phyloP scores from a whole-genome alignment of 2,113 vertebrate species.

The Theristicus caerulescens region DNA sequence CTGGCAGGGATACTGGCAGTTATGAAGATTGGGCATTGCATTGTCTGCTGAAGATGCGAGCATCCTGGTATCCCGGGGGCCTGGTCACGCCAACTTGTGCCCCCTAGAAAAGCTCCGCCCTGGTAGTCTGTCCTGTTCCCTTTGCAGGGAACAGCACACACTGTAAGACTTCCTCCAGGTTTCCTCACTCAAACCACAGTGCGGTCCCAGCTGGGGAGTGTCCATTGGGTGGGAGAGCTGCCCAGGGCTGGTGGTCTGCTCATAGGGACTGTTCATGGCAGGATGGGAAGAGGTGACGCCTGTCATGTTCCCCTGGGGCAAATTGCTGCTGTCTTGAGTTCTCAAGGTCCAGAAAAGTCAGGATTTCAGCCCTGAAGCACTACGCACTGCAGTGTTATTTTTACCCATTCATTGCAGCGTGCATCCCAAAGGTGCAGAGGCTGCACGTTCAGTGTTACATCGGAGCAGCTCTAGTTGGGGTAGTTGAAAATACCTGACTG shows the following conservation, averaged over 20 bases:
- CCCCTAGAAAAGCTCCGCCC: background rate
- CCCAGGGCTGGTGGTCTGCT: background rate
- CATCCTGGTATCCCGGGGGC: background rate
- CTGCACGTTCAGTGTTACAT: fast-evolving
- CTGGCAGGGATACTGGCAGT: background rate
- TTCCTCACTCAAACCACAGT: background rate
- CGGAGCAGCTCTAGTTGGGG: background rate
- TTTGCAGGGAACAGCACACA: background rate
- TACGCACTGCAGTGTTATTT: background rate
- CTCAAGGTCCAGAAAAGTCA: background rate
- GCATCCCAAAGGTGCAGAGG: background rate
- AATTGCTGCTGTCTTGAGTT: background rate
- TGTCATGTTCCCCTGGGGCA: background rate
- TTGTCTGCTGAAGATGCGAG: background rate
- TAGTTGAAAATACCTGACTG: background rate
- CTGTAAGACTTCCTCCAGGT: background rate
- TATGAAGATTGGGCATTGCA: fast-evolving
- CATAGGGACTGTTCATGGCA: background rate
- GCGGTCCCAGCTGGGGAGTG: background rate
- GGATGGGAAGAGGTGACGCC: background rate
- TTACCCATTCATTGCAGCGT: background rate
- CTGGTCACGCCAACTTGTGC: background rate
- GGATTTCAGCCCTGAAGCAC: background rate
- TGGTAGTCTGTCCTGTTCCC: background rate
- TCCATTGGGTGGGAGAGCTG: background rate